These are phyloP conservation scores for Ophonus ardosiacus DNA, from an alignment of 2,888 invertebrate genomes.

Conservation along the genomic window DNA sequence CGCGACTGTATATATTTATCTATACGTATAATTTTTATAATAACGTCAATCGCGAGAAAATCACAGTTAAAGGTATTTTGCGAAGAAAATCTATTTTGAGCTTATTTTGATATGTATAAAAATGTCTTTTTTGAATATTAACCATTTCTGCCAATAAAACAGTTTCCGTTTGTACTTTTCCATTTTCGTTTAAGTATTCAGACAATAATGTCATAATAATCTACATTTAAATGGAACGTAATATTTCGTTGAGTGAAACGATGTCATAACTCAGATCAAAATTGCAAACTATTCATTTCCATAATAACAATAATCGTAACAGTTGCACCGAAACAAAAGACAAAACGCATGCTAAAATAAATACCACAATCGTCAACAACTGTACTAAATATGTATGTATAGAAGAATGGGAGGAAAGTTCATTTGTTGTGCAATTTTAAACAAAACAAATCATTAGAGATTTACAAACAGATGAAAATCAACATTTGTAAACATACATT, in stretches of 20 bases:
- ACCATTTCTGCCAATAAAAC: neutral
- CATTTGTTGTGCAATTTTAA: conserved; percentile 30
- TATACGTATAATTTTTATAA: too few species aligned
- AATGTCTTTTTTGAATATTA: neutral
- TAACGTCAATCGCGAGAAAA: too few species aligned
- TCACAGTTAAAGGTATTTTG: too few species aligned
- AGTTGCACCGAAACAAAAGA: neutral
- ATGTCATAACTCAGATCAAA: neutral
- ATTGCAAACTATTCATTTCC: neutral
- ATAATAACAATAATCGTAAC: neutral
- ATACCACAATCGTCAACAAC: neutral
- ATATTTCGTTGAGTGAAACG: neutral
- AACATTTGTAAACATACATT: conserved; percentile 42
- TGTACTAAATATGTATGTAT: neutral
- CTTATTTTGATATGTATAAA: too few species aligned
- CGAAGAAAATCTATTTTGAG: too few species aligned
- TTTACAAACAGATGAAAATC: conserved; percentile 45
- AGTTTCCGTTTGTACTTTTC: neutral
- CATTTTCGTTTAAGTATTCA: neutral
- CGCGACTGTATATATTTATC: too few species aligned
- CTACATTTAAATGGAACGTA: neutral
- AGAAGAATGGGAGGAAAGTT: conserved; percentile 4
- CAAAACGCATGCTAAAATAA: neutral
- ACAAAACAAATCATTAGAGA: conserved; percentile 45
- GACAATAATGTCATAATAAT: neutral